Conservation (phyloP, 1,140 invertebrate species). For the Colletes latitarsis region DNA sequence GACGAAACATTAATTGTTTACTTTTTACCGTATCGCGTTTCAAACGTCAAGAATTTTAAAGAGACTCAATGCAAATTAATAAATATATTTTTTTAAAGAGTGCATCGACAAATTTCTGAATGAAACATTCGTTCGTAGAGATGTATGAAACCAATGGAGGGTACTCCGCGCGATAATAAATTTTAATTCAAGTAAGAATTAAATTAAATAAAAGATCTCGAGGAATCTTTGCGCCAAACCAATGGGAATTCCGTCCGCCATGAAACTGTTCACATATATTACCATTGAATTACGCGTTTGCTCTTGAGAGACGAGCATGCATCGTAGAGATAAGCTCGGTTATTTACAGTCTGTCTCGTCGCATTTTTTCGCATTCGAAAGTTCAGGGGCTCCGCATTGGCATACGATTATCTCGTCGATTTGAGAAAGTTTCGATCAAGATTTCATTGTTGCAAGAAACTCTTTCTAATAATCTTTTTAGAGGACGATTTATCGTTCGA, state of each 20-base stretch:
- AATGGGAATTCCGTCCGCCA: background rate
- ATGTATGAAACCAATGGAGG: no score
- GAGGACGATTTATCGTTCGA: no score
- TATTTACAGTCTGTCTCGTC: conserved; percentile 3
- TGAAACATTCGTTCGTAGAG: no score
- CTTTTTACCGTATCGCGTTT: no score
- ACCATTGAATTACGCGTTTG: background rate
- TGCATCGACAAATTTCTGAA: no score
- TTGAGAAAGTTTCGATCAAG: background rate
- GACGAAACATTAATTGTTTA: no score
- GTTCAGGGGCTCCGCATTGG: conserved; percentile 17
- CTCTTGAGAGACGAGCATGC: background rate
- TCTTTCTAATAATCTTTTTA: background rate
- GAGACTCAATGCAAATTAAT: no score
- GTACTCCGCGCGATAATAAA: no score
- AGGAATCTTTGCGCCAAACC: background rate
- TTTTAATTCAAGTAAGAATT: background rate
- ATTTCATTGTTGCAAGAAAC: background rate
- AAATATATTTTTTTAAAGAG: no score
- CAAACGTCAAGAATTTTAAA: no score
- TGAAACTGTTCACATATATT: background rate
- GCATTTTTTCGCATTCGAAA: conserved; percentile 30
- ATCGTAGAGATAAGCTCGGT: conserved; percentile 6
- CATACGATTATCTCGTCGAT: background rate
- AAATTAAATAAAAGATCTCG: background rate